These are phyloP conservation scores for Neofelis nebulosa DNA, from an alignment of 2,113 vertebrate species.

Conservation along the genomic window DNA sequence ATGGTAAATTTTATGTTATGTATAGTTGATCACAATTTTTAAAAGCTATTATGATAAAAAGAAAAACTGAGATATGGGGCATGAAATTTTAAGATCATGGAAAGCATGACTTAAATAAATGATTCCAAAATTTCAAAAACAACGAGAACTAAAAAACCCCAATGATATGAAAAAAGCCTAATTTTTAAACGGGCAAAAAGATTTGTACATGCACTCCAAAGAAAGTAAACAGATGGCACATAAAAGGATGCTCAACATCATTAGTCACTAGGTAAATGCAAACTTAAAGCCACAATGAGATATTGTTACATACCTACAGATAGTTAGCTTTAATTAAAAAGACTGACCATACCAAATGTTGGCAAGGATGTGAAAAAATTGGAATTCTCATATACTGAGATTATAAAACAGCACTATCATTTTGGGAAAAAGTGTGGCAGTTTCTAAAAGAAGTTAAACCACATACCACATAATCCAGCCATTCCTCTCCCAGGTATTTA, in stretches of 20 bases:
- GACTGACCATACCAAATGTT: background rate
- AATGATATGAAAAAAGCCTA: background rate
- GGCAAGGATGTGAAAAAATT: background rate
- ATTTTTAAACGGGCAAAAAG: background rate
- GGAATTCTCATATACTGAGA: background rate
- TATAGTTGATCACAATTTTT: background rate
- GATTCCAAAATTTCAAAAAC: background rate
- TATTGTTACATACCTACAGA: background rate
- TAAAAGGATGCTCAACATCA: background rate
- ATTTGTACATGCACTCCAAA: background rate
- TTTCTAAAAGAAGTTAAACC: background rate
- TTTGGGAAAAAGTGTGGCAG: background rate
- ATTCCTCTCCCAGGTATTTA: background rate
- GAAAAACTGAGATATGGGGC: background rate
- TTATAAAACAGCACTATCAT: background rate
- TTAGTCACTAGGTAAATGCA: background rate
- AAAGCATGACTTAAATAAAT: background rate
- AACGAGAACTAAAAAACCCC: background rate
- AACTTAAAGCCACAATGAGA: background rate
- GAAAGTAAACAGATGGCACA: background rate
- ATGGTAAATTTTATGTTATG: background rate
- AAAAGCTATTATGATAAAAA: background rate
- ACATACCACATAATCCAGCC: background rate
- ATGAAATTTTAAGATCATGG: background rate
- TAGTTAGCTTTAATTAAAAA: background rate